A percentile compares a stretch with the other conserved stretches of the same genome.
phyloP scores from a whole-genome alignment of 1,140 invertebrate genomes.

The Hyphantria cunea region DNA sequence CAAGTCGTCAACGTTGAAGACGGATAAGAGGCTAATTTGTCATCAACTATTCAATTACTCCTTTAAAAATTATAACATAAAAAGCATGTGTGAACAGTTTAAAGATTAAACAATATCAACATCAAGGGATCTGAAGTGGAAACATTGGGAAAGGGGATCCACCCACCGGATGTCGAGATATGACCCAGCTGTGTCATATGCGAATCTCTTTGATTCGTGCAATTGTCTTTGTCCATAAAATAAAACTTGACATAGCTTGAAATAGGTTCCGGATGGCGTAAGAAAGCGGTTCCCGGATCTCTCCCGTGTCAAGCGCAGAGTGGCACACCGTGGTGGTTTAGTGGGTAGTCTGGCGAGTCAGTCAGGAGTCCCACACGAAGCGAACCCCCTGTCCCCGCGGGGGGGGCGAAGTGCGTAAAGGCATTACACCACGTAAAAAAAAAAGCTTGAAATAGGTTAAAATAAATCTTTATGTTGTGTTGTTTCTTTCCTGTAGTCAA shows the following conservation, averaged over 20 bases:
- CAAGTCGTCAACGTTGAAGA: conserved; percentile 1
- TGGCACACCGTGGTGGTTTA: too few relatives aligned
- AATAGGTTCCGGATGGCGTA: too few relatives aligned
- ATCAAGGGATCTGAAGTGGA: conserved; percentile 46
- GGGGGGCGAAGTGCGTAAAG: too few relatives aligned
- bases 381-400: too few relatives aligned
- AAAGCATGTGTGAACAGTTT: conserved; percentile 14
- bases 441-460: too few relatives aligned
- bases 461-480: too few relatives aligned
- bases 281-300: too few relatives aligned
- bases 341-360: too few relatives aligned
- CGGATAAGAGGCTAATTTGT: not conserved
- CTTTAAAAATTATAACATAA: not conserved
- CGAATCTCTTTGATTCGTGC: conserved; percentile 49
- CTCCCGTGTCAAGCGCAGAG: too few relatives aligned
- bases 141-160: conserved; percentile 44
- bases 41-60: not conserved
- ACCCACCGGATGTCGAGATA: conserved; percentile 62
- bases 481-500: too few relatives aligned
- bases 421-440: too few relatives aligned
- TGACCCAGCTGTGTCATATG: conserved; percentile 44
- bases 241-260: conserved; percentile 11
- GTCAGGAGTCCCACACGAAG: too few relatives aligned
- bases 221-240: conserved; percentile 20
- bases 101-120: conserved; percentile 9